Percentiles rank a stretch among this genome's conserved stretches.
These are phyloP conservation scores for Chamaea fasciata DNA, from an alignment of 2,113 vertebrate species.

Conservation along the genomic window DNA sequence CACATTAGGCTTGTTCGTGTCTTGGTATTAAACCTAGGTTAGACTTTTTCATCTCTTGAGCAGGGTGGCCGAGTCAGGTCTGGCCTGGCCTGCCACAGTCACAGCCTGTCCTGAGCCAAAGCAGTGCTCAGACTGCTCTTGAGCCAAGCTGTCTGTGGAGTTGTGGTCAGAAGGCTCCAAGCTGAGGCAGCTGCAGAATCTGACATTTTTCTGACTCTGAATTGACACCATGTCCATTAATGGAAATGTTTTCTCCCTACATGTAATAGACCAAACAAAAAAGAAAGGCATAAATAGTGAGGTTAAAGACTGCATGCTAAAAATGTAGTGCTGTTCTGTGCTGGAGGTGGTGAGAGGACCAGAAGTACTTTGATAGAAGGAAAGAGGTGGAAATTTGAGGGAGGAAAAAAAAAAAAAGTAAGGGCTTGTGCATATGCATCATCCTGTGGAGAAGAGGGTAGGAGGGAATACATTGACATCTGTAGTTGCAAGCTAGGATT, in stretches of 20 bases:
- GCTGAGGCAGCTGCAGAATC: not conserved
- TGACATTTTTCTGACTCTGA: not conserved
- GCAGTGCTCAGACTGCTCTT: not conserved
- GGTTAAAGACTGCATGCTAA: not conserved
- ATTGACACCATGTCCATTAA: not conserved
- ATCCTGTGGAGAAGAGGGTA: not conserved
- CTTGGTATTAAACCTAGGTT: too few relatives aligned
- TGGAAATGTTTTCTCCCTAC: not conserved
- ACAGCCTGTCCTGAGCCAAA: not conserved
- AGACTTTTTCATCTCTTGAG: not conserved
- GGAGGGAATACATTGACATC: not conserved
- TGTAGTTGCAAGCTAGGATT: not conserved
- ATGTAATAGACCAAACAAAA: not conserved
- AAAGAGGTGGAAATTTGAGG: not conserved
- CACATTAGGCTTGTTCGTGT: too few relatives aligned
- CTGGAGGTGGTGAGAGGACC: not conserved
- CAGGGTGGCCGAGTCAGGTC: not conserved
- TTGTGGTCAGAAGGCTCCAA: not conserved
- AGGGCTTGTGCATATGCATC: not conserved
- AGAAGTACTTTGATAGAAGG: not conserved
- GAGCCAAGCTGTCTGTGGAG: accelerated
- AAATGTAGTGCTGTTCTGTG: not conserved
- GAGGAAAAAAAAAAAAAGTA: too few relatives aligned
- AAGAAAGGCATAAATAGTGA: not conserved
- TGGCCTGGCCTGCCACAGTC: not conserved